Base-by-base conservation (phyloP, 2,888 invertebrate genomes). In the Xestia ashworthii region DNA sequence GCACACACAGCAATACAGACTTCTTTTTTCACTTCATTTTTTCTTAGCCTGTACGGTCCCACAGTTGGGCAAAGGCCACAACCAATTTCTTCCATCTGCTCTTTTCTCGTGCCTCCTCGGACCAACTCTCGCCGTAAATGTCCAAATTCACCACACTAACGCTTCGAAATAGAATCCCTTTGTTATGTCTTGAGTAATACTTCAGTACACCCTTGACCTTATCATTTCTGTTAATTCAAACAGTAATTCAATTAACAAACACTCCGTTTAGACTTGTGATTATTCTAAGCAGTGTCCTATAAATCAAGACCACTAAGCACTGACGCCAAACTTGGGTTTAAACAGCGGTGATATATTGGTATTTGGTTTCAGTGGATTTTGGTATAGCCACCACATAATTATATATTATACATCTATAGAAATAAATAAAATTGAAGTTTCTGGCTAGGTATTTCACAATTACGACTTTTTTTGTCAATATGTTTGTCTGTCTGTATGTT, bases 231-330 rank as follows among this genome's bases (percentile, higher is more conserved):
- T 71, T 50, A 81, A 76, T 87, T 77, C 70, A 81, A 80, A 76
- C 80, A 72, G 71, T 86, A 86, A 81, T 88, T 88, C 68, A 88
- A 84, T 84, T 83, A 84, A 69, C 74, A 78, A 84, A 72, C 78
- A 73, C 74, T 65, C 85, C 65, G 66, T 77, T 88, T 78, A 82
- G 58, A 80, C 70, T 74, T 76, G 76, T 60, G 67, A 78, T 76
- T 82, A 82, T 78, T 77, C 73, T 66, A 68, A 69, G 55, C 78
- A 32, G 62, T 11, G 44, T 66, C 22, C 81, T 71, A 85, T 88
- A 88, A 87, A 87, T 87, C 80, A 86, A 46, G 71, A 70, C 67
- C 38, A 46, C 48, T 78, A 78, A 81, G 74, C 41, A 71, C 74
- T 74, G 71, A 71, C 60, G 60, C 62, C 53, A 38, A 78, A 82